These are phyloP conservation scores for Manis javanica DNA, from an alignment of 2,797 vertebrate species.

Conservation along the genomic window DNA sequence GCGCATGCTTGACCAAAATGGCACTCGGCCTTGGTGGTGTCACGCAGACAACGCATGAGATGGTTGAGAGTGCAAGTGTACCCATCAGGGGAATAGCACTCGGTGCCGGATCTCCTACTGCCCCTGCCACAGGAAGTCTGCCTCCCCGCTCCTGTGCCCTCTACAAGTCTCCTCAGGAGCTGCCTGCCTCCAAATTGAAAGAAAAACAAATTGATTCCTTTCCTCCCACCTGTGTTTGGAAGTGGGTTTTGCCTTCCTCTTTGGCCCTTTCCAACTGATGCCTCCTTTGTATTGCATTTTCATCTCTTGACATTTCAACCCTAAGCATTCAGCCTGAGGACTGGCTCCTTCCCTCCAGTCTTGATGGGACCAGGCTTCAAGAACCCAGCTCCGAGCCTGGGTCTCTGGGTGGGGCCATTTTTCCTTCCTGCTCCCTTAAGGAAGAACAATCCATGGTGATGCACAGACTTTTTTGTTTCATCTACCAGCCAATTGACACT, in stretches of 20 bases:
- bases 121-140: neutral
- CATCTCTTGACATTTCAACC: neutral
- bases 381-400: neutral
- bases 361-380: neutral
- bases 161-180: neutral
- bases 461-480: constrained; percentile 12
- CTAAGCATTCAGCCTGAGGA: neutral
- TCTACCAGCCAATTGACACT: neutral
- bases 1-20: neutral
- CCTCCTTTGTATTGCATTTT: neutral
- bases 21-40: neutral
- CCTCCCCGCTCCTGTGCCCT: neutral
- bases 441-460: neutral
- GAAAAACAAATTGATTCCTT: no score
- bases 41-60: neutral
- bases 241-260: neutral
- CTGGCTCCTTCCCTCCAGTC: neutral
- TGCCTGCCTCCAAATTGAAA: neutral
- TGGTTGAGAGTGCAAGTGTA: neutral
- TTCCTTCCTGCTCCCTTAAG: constrained; percentile 17
- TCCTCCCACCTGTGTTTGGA: neutral
- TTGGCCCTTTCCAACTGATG: neutral
- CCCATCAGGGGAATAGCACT: neutral
- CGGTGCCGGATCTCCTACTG: neutral
- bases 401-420: neutral